Base-by-base conservation (phyloP, 2,113 vertebrate species). In the Chloropsis hardwickii region DNA sequence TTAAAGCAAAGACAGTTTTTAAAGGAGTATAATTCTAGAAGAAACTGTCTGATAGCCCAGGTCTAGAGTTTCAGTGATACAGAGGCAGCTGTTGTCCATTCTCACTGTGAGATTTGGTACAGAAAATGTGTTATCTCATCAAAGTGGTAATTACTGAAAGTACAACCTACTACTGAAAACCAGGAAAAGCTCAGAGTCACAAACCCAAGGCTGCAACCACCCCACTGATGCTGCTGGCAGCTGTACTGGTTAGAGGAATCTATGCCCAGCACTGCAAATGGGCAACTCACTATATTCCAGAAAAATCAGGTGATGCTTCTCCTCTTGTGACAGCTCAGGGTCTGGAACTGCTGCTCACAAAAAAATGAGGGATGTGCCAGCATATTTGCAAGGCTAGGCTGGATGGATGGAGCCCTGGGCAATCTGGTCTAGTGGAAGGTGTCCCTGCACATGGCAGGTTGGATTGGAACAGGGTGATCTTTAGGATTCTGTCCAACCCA, bases 1-100 rank as follows among this genome's bases (percentile, higher is more conserved):
- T 71, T 88, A 95, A 93, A 71, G 80, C 72, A 93, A 83, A 88
- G 92, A 11, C 23, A 29, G 54, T 53, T 93, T 86, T 92, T 4
- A 83, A 78, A 40, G 44, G 4, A 81, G 40, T 11, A 66, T 70
- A 54, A 66, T 81, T 93, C 72, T 62, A 81, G 76, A 91, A 92
- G 39, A 70, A 35, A 25, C 51, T 16, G 12, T 40, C 78, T 90
- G 62, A 33, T 81, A 74, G 74, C 16, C 24, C 6, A 1, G 35
- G 11, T 74, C 35, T 73, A 28, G 64, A 27, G n/a, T 58, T 86
- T 71, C 56, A 28, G 48, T 65, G 57, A 22, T 39, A 69, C 37
- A 67, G 56, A 90, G 45, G 57, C 35, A 92, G 47, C 37, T 17
- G 24, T 39, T 39, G 45, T 25, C 80, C 56, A 50, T 39, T 81